Conservation (phyloP, 2,113 vertebrate genomes). For the Hippoglossus stenolepis region DNA sequence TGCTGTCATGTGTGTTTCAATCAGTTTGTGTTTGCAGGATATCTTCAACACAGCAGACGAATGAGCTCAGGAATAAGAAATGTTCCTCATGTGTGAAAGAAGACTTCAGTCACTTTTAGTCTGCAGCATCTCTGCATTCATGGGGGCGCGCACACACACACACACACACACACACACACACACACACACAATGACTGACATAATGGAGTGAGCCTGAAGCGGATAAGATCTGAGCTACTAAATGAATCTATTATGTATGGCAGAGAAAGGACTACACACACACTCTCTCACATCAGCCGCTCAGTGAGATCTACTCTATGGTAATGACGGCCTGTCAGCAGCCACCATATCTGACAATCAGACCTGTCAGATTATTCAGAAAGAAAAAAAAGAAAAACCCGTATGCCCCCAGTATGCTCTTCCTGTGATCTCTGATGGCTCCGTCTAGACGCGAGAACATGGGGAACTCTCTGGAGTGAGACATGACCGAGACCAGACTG, state of each 20-base stretch:
- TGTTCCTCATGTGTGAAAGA: constrained; percentile 9
- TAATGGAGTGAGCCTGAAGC: constrained; percentile 37
- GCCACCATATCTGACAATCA: constrained; percentile 39
- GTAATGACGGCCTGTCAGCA: constrained; percentile 48
- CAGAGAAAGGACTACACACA: constrained; percentile 31
- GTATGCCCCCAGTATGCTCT: constrained; percentile 1
- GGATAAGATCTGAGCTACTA: constrained; percentile 61
- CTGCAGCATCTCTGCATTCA: constrained; percentile 37
- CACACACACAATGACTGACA: constrained; percentile 17
- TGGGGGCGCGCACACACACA: not conserved
- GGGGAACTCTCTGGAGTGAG: constrained; percentile 23
- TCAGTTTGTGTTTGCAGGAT: no score
- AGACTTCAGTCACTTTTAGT: constrained; percentile 38
- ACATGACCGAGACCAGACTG: not conserved
- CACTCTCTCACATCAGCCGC: constrained; percentile 16
- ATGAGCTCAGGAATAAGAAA: constrained; percentile 31
- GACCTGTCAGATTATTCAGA: constrained; percentile 44
- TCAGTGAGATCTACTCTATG: constrained; percentile 31
- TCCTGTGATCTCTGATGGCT: constrained; percentile 40
- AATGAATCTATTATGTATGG: constrained; percentile 68
- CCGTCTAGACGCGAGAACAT: constrained; percentile 34
- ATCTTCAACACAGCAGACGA: constrained; percentile 4
- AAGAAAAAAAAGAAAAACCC: not conserved
- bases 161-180: not conserved
- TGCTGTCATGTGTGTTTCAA: no score